Conservation (phyloP, 1,140 invertebrate genomes). For the Lordiphosa mommai region DNA sequence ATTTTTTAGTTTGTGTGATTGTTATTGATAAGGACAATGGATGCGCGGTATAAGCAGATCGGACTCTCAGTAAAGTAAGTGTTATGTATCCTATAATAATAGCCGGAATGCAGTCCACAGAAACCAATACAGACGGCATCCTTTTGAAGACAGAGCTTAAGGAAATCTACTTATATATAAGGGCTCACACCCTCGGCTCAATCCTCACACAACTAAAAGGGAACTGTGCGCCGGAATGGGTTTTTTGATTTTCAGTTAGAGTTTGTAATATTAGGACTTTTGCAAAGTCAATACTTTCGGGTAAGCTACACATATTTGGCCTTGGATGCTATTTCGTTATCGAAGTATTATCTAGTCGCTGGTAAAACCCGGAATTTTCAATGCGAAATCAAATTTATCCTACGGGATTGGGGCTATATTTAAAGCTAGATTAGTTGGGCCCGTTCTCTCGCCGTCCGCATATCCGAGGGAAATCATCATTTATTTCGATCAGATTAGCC, state of each 20-base stretch:
- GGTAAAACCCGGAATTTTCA: conserved; percentile 27
- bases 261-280: conserved; percentile 3
- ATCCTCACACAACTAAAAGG: no score
- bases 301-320: conserved; percentile 8
- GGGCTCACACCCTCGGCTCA: no score
- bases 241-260: conserved; percentile 10
- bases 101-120: no score
- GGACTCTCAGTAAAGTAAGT: no score
- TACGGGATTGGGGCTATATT: conserved; percentile 4
- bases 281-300: conserved; percentile 7
- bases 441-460: no score
- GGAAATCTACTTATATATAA: no score
- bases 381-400: conserved; percentile 10
- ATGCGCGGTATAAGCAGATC: not conserved
- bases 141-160: no score
- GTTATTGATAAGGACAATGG: conserved; percentile 1
- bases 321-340: not conserved
- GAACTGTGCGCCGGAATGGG: not conserved
- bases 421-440: conserved; percentile 20
- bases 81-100: no score
- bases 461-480: no score
- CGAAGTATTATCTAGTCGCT: conserved; percentile 12
- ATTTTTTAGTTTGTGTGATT: not conserved
- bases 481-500: no score
- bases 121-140: no score